Evolutionary conservation across 2,888 invertebrate species (phyloP), one percentile per base, ranked within the genome.

Genomic region (Myathropa florea): DNA sequence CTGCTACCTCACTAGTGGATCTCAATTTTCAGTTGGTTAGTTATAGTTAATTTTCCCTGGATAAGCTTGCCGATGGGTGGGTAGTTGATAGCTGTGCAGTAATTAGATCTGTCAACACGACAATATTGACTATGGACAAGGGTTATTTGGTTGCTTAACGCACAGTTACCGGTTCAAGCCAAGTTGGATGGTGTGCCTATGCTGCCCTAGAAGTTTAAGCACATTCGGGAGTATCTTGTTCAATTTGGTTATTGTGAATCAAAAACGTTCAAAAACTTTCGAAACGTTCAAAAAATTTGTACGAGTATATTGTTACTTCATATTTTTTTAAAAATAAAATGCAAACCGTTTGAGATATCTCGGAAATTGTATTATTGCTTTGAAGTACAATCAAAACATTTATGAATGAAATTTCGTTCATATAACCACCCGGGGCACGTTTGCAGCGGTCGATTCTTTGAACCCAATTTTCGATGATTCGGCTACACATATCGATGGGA

Each of bases 31-130:
- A 61, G 72, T 39, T 61, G 72, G 72, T 14, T 72, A 72, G 61
- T 72, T 61, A 61, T 72, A 61, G 61, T 72, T 46, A 72, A 72
- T 72, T 72, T 72, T 18, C 21, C n/a, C 53, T 21, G 53, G 72
- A 72, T 61, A 61, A 72, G 26, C 18, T n/a, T 24, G 70, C 39
- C 59, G 59, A 36, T 39, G 26, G 60, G 24, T 36, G 57, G 23
- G 21, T 55, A 21, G n/a, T 33, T 36, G 36, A 57, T 60, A 26
- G 26, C 23, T 59, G 39, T 46, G 30, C 12, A 33, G 24, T 28
- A 30, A 57, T 30, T 68, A 57, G 24, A 57, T 68, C 55, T 26
- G 68, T 33, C 33, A n/a, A 21, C 21, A 57, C 30, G 30, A 28
- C 28, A 18, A 39, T 67, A 9, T 21, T 67, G 55, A 21, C 28